Evolutionary conservation across 2,113 vertebrate species (phyloP), one percentile per base, ranked within the genome.

Genomic region (Dromaius novaehollandiae): DNA sequence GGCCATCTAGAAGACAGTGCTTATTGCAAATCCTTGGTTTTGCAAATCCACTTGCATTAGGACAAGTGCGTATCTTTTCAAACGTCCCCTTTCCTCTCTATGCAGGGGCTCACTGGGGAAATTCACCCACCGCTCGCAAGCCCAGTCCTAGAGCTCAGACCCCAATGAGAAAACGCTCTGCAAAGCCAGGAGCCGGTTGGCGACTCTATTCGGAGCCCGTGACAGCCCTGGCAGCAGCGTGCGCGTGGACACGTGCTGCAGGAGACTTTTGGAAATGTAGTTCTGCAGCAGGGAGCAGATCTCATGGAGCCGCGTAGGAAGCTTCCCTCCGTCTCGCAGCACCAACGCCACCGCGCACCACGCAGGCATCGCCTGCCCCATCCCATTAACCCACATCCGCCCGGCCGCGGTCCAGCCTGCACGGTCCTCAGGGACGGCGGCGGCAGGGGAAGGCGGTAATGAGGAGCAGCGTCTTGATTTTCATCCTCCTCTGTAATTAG

Each of bases 391-490:
- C 46, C n/a, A 30, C 11, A 53, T 40, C 50, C 48, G 1, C 2
- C 44, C 22, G 30, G 7, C 36, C 48, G 32, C 10, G 15, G 15
- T 20, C 44, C 38, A 20, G 14, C 14, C 13, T 19, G 5, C 2
- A 4, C 1, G 1, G 10, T 26, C 55, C 53, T 50, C 2, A 0
- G n/a, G 19, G 38, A 38, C 28, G 64, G n/a, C 16, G 17, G 15
- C 17, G 11, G 70, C 32, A 25, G 70, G 10, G 14, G 7, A 15
- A 56, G 46, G n/a, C 13, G 48, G 55, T 20, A 61, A 44, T 48
- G 34, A 68, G 9, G 78, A 81, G 87, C 75, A 71, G 83, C 34
- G 7, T 18, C 69, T 55, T 40, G 25, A 13, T 60, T 19, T 6
- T 48, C 50, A 21, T 77, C 13, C 8, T 20, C 26, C 28, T 50